These are phyloP conservation scores for Orthochromis malagaraziensis DNA, from an alignment of 2,113 vertebrate genomes.

Conservation along the genomic window DNA sequence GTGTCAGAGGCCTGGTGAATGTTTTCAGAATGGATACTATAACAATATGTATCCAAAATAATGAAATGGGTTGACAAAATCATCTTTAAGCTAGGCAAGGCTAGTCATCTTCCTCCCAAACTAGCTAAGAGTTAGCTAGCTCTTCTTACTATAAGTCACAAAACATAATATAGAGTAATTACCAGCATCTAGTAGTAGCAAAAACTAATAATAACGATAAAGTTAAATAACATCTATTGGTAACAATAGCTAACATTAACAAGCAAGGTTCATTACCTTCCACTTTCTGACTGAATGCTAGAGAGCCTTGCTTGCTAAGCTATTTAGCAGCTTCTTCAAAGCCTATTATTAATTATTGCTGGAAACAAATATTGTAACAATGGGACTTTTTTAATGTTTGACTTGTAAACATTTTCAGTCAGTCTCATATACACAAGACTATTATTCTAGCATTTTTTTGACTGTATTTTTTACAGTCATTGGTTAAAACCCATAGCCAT, in stretches of 20 bases:
- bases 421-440: neutral
- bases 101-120: neutral
- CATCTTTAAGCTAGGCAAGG: neutral
- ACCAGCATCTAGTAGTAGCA: neutral
- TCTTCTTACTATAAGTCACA: neutral
- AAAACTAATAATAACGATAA: neutral
- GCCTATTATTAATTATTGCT: neutral
- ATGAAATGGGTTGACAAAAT: neutral
- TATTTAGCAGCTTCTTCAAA: neutral
- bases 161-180: neutral
- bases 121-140: neutral
- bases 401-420: neutral
- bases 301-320: neutral
- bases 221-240: fast-evolving
- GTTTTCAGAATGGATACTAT: neutral
- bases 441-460: neutral
- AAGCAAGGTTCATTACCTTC: neutral
- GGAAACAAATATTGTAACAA: neutral
- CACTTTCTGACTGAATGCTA: neutral
- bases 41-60: neutral
- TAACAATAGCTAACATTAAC: neutral
- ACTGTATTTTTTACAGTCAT: neutral
- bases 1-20: neutral
- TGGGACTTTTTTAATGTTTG: neutral
- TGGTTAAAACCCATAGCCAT: neutral